Base-by-base conservation (phyloP, 1,140 invertebrate species). In the Drosophila lowei region DNA sequence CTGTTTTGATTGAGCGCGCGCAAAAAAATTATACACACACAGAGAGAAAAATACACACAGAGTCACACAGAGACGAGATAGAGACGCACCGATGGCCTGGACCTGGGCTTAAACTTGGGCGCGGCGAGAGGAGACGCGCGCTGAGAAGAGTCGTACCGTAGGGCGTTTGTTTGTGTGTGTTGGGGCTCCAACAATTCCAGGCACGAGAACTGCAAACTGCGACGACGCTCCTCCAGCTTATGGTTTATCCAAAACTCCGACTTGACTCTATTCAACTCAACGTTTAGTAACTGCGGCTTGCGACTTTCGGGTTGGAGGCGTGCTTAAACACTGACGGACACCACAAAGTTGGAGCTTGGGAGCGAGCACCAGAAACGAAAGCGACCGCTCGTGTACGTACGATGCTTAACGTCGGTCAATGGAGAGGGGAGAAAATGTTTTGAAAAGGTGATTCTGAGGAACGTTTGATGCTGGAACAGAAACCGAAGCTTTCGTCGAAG, bases 1-100 rank as follows among this genome's bases (percentile, higher is more conserved):
- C 73, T 86, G 74, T 86, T 86, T 86, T 86, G 81, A 86, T 86
- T 86, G 83, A 86, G 81, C 81, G 81, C 81, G 81, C 81, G 81
- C 81, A 86, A 86, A 86, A 86, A 86, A 88, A 88, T 75, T 88
- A 86, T 86, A 86, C 81, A 57, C 63, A 66, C 56, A 80, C 49
- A 57, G 30, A 42, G 41, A 57, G 54, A 62, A 56, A 56, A 44
- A 62, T 30, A 55, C 42, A 57, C 25, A 44, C 66, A 54, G 53
- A 61, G 38, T 16, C 46, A 52, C 47, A 34, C 23, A 38, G 43
- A 55, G 55, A 54, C 23, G 64, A 53, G 59, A 71, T 61, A 77
- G 57, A 77, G 74, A 72, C 48, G 59, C 70, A 63, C 58, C 30
- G 53, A 60, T 77, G 65, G 63, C 63, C 56, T 68, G 18, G 53